Base-by-base conservation (phyloP, 2,797 vertebrate genomes). In the Pseudomugil gertrudae region DNA sequence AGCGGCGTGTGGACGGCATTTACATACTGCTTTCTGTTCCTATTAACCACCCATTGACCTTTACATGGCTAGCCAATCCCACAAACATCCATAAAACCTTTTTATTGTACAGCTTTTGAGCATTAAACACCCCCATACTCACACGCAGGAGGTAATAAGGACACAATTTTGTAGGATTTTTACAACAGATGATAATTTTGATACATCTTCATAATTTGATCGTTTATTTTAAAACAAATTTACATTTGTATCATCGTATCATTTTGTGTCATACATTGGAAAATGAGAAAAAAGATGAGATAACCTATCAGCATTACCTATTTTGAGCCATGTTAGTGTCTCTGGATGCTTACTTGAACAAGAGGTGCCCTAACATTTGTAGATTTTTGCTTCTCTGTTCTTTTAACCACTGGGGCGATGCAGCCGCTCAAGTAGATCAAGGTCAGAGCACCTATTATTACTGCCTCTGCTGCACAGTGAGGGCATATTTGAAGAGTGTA, bases 361-460 rank as follows among this genome's bases (percentile, higher is more conserved):
- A 5, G 35, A 24, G 62, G 5, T 57, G 4, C 62, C 52, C 26
- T 33, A 24, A 57, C 64, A 21, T 71, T 30, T 56, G 54, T 33
- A 35, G 23, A 57, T 72, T 60, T 62, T 17, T 69, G 29, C n/a
- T 24, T 52, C 24, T 43, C 23, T 71, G 17, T 43, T 19, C 38
- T 77, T 74, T 67, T 19, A 59, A 59, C 23, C 5, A 2, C 29
- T 27, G 15, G 10, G 33, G 35, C 36, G 48, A 56, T 61, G 14
- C 26, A 29, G 26, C 14, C 59, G 45, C 72, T 53, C 58, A 72
- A 78, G 62, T 59, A 74, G 63, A 77, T 84, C 68, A 80, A 85
- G 86, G 90, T 90, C 86, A 86, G 50, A 74, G 57, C 27, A 26
- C 24, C 77, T 56, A 58, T 76, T 56, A 58, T 76, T 76, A 68